Evolutionary conservation across 2,113 vertebrate genomes (phyloP).

Genomic region (Hirundichthys speculiger): DNA sequence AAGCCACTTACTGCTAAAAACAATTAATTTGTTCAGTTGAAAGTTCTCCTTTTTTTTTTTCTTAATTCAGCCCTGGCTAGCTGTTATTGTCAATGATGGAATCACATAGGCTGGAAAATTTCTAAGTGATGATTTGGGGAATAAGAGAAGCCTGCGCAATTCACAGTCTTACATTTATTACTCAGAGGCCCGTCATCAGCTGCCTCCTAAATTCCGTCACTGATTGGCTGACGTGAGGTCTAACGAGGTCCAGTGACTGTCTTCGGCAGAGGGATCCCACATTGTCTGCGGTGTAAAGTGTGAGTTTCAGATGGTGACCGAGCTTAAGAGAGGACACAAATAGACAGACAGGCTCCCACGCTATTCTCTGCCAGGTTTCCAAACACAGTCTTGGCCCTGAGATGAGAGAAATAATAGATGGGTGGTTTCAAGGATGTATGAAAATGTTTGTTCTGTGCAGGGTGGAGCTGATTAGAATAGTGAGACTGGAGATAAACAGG

Average conservation of each 20-base stretch:
- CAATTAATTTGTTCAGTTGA: too few relatives aligned
- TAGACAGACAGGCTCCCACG: conserved; percentile 56
- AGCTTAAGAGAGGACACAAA: conserved; percentile 68
- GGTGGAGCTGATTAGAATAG: neutral
- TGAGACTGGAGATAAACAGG: neutral
- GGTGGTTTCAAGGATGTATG: conserved; percentile 30
- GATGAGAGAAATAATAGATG: conserved; percentile 41
- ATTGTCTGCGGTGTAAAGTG: conserved; percentile 72
- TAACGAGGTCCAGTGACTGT: conserved; percentile 61
- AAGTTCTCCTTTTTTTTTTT: neutral
- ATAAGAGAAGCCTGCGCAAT: conserved; percentile 50
- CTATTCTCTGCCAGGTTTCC: conserved; percentile 57
- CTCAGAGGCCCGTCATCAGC: conserved; percentile 44
- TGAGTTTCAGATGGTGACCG: conserved; percentile 62
- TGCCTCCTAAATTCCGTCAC: conserved; percentile 45
- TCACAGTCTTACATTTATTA: conserved; percentile 50
- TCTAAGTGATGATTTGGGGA: conserved; percentile 32
- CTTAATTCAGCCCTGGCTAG: neutral
- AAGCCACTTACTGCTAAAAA: too few relatives aligned
- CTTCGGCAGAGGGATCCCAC: conserved; percentile 54
- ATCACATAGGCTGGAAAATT: conserved; percentile 45
- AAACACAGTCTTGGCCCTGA: conserved; percentile 38
- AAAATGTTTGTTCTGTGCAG: conserved; percentile 19
- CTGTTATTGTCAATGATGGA: conserved; percentile 25
- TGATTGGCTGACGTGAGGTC: conserved; percentile 51